Evolutionary conservation across 2,113 vertebrate species (phyloP), one percentile per base, ranked within the genome.

Genomic region (Oceanites oceanicus): DNA sequence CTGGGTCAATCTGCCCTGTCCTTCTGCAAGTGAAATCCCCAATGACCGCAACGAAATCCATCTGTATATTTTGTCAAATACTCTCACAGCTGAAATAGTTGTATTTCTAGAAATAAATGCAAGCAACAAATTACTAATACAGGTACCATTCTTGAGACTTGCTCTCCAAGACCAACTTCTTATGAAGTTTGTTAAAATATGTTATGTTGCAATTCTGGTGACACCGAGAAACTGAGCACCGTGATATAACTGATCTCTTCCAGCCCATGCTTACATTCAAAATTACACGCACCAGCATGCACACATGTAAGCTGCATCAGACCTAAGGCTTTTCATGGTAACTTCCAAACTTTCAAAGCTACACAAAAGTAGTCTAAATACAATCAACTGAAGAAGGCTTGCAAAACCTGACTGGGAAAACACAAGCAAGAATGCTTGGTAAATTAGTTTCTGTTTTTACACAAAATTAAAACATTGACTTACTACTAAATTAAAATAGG

Each of bases 401-500:
- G 67, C 76, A 83, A 94, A 95, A 88, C 40, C 65, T 68, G 58
- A 15, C 65, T 90, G 73, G 86, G 47, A 86, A 96, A 92, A 88
- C 44, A 79, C 42, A 96, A 91, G 82, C n/a, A 19, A 91, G 53
- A 52, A 61, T 49, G 15, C 38, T 78, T 44, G 47, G 86, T 92
- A 92, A 94, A 95, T 95, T 72, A 72, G 61, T 84, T 92, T 83
- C 90, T 90, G 58, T 45, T 97, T 96, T 94, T 81, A 95, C 49
- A 91, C 81, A 44, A 78, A 94, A 77, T 87, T 87, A 65, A 93
- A 96, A 96, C 88, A 94, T 77, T 96, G 95, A 94, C 86, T 96
- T 94, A 86, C 75, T 40, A 81, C 83, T 86, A 94, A 93, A 92
- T 96, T 95, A 94, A 93, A 95, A 45, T 47, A 81, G 88, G 88